Base-by-base conservation (phyloP, 1,140 invertebrate genomes). In the Chymomyza costata region DNA sequence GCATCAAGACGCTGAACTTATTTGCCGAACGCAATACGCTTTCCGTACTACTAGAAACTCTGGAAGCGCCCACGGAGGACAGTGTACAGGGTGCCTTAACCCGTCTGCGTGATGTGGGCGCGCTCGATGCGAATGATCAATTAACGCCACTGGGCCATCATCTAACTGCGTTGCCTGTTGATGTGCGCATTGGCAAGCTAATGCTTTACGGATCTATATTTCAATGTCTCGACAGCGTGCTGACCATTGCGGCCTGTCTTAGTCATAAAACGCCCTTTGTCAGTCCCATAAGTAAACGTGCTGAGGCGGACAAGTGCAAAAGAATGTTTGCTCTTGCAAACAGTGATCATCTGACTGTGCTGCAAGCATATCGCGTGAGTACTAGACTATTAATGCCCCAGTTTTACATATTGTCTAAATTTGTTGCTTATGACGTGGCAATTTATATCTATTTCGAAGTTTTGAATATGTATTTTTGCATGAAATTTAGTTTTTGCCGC, bases 151-250 rank as follows among this genome's bases (percentile, higher is more conserved):
- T 99, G 2, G 97, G 97, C 1, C 90, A 92, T 57, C 95, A 98
- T 86, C 86, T 99, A 16, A 91, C 95, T 1, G 91, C 95, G 11
- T 85, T 99, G 25, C 96, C 97, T 0, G 91, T 99, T 0, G 96
- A 98, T 71, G 96, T 95, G 0, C 86, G 93, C 65, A 92, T 96
- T 48, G 95, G 94, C 11, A 95, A 97, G 87, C 88, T 98, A 73
- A 93, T 98, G 86, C 83, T 98, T 0, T 96, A 94, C 69, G 94
- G 95, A 0, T 92, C 96, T 13, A 94, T 97, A 43, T 93, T 99
- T 65, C 95, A 94, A 68, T 98, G 97, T 85, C 88, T 99, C 2
- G 95, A 98, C 86, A 96, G 96, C 1, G 91, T 97, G 0, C 87
- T 99, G 0, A 98, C 96, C 6, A 95, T 99, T 76, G 96, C 96